These are phyloP conservation scores for Ornithoptera alexandrae DNA, from an alignment of 2,888 invertebrate genomes.

Conservation along the genomic window DNA sequence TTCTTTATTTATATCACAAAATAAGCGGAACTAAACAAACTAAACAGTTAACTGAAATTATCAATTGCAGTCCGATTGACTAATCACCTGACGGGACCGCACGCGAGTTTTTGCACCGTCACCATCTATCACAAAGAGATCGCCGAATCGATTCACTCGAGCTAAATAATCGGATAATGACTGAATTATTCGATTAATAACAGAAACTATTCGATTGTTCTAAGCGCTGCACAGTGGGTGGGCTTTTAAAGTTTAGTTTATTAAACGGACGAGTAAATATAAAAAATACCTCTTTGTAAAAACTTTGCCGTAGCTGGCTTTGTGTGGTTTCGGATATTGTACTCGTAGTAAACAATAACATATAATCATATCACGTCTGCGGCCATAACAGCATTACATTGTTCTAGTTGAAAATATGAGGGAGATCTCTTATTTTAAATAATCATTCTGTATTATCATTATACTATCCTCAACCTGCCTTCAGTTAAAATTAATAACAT, in stretches of 20 bases:
- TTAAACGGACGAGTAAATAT: neutral
- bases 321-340: neutral
- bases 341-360: neutral
- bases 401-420: no score
- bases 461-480: no score
- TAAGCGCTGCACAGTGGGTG: constrained; percentile 57
- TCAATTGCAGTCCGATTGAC: constrained; percentile 54
- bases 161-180: constrained; percentile 63
- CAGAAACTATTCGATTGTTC: constrained; percentile 55
- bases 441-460: no score
- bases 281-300: neutral
- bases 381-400: no score
- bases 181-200: constrained; percentile 28
- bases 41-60: constrained; percentile 27
- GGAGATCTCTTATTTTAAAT: no score
- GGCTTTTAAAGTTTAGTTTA: constrained; percentile 37
- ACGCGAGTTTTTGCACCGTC: constrained; percentile 53
- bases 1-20: neutral
- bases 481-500: no score
- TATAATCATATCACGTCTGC: neutral
- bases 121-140: constrained; percentile 65
- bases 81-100: constrained; percentile 53
- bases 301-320: neutral
- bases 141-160: constrained; percentile 65
- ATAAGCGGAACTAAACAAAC: neutral